Evolutionary conservation across 2,888 invertebrate species (phyloP), one percentile per base, ranked within the genome.

Genomic region (Eurytoma adleriae): DNA sequence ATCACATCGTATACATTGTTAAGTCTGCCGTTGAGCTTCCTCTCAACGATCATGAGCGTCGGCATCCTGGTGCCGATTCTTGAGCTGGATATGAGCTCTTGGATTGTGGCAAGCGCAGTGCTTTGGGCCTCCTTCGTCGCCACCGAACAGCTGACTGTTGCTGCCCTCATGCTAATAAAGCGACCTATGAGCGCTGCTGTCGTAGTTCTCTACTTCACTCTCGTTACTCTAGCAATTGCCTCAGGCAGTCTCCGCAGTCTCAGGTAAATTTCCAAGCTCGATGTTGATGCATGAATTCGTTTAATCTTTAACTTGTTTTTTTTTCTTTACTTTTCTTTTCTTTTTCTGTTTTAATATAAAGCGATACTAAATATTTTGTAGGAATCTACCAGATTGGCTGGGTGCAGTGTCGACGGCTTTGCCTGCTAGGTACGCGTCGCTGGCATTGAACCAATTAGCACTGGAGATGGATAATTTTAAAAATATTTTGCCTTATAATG

Each of bases 51-150:
- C 52, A 94, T 94, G 13, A 95, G 95, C 0, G 93, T 94, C 64
- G 95, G 95, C 72, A 94, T 96, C 64, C 89, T 96, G 84, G 95
- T 94, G 87, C 94, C 95, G 0, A 88, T 90, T 68, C 79, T 91
- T 2, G 89, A 91, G 7, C 78, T 90, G 12, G 86, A 89, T 62
- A 64, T 88, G 3, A 71, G 85, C 10, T 87, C 88, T 0, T 89
- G 89, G 89, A 88, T 87, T 3, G 88, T 89, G 70, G 87, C 87
- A 20, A 88, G 87, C 24, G 88, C 88, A n/a, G 85, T 95, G 0
- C 91, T 98, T 14, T 97, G 97, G 96, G 95, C 96, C 0, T 96
- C 96, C 88, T 97, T 95, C 90, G 93, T 96, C 0, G 94, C 96
- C 85, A 95, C 96, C 0, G 97, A 98, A 88, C 97, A 98, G 88